Evolutionary conservation across 2,797 vertebrate genomes (phyloP).

Genomic region (Hippocampus kuda): DNA sequence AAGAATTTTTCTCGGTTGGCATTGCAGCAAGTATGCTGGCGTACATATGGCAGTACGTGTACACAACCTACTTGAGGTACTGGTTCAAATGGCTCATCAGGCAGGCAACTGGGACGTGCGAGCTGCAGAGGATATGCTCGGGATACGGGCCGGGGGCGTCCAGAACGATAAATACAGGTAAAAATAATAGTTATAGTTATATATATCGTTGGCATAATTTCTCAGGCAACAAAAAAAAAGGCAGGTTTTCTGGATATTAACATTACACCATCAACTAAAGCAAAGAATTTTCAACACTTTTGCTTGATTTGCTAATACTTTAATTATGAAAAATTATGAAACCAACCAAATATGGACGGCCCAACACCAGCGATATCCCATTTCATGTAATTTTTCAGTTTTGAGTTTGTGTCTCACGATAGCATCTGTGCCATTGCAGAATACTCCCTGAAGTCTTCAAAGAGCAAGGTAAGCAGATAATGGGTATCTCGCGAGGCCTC

Average conservation of each 20-base stretch:
- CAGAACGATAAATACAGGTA: conserved; percentile 79
- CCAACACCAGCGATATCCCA: neutral
- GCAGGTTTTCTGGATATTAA: too few relatives aligned
- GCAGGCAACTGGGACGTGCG: conserved; percentile 79
- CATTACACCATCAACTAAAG: too few relatives aligned
- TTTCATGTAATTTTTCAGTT: neutral
- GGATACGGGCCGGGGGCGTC: conserved; percentile 64
- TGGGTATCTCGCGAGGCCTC: neutral
- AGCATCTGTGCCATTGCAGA: conserved; percentile 63
- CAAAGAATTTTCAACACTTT: too few relatives aligned
- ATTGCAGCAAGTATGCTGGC: conserved; percentile 64
- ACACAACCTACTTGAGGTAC: conserved; percentile 77
- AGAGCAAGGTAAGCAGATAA: conserved; percentile 77
- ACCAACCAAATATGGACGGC: neutral
- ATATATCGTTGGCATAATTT: neutral
- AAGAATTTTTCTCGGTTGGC: neutral
- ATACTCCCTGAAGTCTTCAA: conserved; percentile 80
- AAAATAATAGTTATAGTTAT: conserved; percentile 6
- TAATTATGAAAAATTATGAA: neutral
- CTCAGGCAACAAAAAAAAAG: neutral
- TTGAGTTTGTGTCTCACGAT: neutral
- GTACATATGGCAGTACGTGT: conserved; percentile 78
- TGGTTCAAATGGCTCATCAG: conserved; percentile 90
- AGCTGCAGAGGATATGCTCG: conserved; percentile 83
- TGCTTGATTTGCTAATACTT: too few relatives aligned